phyloP scores from a whole-genome alignment of 2,113 vertebrate genomes.

The Alethe diademata region DNA sequence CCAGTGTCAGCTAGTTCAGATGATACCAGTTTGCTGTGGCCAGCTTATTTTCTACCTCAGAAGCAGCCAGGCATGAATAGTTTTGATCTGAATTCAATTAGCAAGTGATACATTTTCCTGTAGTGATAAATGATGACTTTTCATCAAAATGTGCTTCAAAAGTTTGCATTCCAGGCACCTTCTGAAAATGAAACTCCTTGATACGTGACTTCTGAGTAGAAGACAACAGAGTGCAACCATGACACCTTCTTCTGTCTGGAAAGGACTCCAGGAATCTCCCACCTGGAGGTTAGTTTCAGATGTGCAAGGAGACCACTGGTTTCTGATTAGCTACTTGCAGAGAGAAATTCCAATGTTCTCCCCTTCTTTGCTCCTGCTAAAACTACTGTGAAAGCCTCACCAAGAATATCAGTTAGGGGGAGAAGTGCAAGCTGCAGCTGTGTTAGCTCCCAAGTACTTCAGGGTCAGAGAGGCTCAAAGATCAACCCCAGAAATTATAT shows the following conservation, averaged over 20 bases:
- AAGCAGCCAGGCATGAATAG: neutral
- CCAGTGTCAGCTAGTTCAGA: neutral
- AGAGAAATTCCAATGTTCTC: neutral
- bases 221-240: neutral
- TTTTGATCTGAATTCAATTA: neutral
- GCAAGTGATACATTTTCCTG: neutral
- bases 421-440: neutral
- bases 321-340: neutral
- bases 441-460: neutral
- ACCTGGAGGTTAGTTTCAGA: neutral
- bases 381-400: neutral
- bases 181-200: neutral
- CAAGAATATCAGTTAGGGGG: neutral
- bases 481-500: neutral
- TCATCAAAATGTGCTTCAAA: neutral
- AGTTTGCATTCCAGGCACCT: neutral
- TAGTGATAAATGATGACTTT: neutral
- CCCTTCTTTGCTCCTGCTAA: neutral
- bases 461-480: neutral
- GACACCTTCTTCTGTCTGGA: neutral
- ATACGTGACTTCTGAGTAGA: neutral
- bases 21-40: neutral
- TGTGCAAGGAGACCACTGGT: neutral
- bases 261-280: neutral
- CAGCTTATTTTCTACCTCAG: neutral